These are phyloP conservation scores for Phortica magna DNA, from an alignment of 2,888 invertebrate genomes.

Conservation along the genomic window DNA sequence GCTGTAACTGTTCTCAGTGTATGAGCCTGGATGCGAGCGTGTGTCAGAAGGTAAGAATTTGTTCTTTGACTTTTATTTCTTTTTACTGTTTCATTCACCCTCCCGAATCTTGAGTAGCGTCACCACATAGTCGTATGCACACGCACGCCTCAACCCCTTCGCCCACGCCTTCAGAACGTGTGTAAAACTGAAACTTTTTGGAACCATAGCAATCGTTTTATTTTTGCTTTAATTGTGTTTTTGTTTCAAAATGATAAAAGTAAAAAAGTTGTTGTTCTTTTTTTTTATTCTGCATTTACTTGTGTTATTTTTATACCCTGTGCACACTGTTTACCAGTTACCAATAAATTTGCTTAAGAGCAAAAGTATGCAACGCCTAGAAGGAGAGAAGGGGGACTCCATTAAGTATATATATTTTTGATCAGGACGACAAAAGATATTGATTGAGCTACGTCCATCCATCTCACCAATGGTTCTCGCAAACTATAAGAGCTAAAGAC, in stretches of 20 bases:
- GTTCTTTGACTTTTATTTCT: conserved; percentile 70
- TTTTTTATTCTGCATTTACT: too few relatives aligned
- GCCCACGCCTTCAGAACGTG: neutral
- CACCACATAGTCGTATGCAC: neutral
- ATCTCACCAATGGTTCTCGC: too few relatives aligned
- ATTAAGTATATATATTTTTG: too few relatives aligned
- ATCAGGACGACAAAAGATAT: too few relatives aligned
- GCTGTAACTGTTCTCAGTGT: neutral
- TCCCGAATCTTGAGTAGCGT: neutral
- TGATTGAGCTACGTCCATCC: too few relatives aligned
- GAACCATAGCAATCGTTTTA: conserved; percentile 53
- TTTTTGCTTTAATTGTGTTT: conserved; percentile 51
- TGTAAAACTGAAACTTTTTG: conserved; percentile 42
- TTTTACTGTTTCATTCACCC: conserved; percentile 53
- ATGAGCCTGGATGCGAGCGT: conserved; percentile 39
- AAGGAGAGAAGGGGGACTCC: too few relatives aligned
- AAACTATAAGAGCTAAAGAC: too few relatives aligned
- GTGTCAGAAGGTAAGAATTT: conserved; percentile 60
- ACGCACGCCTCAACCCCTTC: neutral
- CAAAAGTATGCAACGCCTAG: too few relatives aligned
- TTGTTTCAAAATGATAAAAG: conserved; percentile 45
- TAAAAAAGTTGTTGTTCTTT: conserved; percentile 32
- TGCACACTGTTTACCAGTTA: too few relatives aligned
- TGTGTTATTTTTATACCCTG: too few relatives aligned
- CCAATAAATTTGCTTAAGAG: too few relatives aligned